Evolutionary conservation across 2,888 invertebrate genomes (phyloP).

Genomic region (Maniola hyperantus): DNA sequence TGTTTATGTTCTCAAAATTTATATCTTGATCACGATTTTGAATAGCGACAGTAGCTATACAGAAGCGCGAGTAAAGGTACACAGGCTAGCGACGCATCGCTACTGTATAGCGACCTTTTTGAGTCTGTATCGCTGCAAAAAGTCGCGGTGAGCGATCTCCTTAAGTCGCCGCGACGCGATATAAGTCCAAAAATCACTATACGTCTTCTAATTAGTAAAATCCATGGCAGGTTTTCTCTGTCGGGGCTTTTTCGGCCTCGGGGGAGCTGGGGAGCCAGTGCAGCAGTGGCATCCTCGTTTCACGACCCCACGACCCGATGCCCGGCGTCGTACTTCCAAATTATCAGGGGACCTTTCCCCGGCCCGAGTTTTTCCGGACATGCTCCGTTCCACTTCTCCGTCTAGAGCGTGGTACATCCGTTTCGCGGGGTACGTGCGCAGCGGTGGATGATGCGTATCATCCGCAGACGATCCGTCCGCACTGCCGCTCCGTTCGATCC

Average conservation of each 20-base stretch:
- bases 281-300: slow-evolving; percentile 85
- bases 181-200: slow-evolving; percentile 24
- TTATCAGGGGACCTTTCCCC: slow-evolving; percentile 56
- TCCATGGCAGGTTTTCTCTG: slow-evolving; percentile 62
- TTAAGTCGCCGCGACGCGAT: slow-evolving; percentile 18
- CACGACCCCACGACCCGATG: slow-evolving; percentile 80
- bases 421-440: slow-evolving; percentile 69
- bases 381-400: slow-evolving; percentile 64
- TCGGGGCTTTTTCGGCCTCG: slow-evolving; percentile 72
- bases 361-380: slow-evolving; percentile 66
- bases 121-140: too few species aligned
- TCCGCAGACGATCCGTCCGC: slow-evolving; percentile 64
- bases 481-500: slow-evolving; percentile 56
- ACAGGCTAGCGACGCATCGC: too few species aligned
- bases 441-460: slow-evolving; percentile 63
- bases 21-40: too few species aligned
- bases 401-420: slow-evolving; percentile 53
- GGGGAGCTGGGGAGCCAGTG: slow-evolving; percentile 80
- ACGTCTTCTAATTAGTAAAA: slow-evolving; percentile 45
- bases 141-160: too few species aligned
- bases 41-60: too few species aligned
- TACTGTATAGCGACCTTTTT: too few species aligned
- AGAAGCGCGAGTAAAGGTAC: too few species aligned
- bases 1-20: too few species aligned
- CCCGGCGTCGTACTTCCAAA: slow-evolving; percentile 59